Evolutionary conservation across 2,888 invertebrate genomes (phyloP), one percentile per base, ranked within the genome.

Genomic region (Parochlus steinenii): DNA sequence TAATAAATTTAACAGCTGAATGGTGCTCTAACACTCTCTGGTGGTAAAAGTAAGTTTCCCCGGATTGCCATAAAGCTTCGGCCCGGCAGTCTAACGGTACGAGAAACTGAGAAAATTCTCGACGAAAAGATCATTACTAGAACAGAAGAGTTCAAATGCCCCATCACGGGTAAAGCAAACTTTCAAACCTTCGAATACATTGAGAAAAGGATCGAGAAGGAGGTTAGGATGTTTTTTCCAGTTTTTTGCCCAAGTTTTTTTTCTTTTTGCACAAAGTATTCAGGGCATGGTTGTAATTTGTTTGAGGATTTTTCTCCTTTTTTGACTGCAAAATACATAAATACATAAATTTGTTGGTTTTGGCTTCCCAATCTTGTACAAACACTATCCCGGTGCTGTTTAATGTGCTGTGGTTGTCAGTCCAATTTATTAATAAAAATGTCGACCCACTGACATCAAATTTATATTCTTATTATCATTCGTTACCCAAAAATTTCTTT

Each of bases 151-250:
- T 83, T 77, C 63, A 61, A 80, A 51, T 85, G 86, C 63, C 85
- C 85, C 50, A 63, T 70, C 48, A 83, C 83, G 48, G 86, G 86
- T 52, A 79, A 80, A 61, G 74, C 74, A 60, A 77, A 76, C 65
- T 76, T 87, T 57, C 73, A 86, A 65, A 87, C 87, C 51, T 75
- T 87, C 63, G 85, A 87, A 70, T 85, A 85, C 69, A 81, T 86
- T 64, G 87, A 87, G 71, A 87, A 86, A 71, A 75, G 85, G 65
- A 85, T 87, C 67, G 87, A 87, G 67, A 85, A 80, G 71, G 87
- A 87, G 87, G 87, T 87, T 85, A 55, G 56, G 44, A 39, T 26
- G n/a, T 15, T 35, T 31, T 18, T 31, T 12, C 31, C 19, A 18
- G 14, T 12, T 32, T 22, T 22, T 30, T 31, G 31, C 31, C 19